Percentiles rank a stretch among this genome's conserved stretches.
These are phyloP conservation scores for Chelon labrosus DNA, from an alignment of 2,797 vertebrate genomes.

Conservation along the genomic window DNA sequence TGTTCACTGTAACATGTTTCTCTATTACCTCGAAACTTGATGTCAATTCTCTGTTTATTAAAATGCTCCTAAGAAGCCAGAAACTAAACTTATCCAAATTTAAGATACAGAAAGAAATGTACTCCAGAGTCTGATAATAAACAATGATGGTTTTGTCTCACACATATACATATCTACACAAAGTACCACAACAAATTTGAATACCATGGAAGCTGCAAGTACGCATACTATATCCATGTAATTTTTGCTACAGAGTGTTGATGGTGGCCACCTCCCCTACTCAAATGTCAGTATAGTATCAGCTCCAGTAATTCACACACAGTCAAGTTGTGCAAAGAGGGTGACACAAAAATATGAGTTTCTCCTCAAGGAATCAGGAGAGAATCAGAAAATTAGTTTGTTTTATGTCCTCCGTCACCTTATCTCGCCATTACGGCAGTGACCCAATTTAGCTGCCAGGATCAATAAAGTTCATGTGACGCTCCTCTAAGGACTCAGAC, in stretches of 20 bases:
- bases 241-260: not conserved
- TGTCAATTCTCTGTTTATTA: too few species aligned
- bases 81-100: too few species aligned
- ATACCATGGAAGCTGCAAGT: not conserved
- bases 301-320: not conserved
- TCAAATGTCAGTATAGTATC: not conserved
- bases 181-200: not conserved
- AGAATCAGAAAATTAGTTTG: slow-evolving; percentile 7
- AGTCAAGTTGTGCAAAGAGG: not conserved
- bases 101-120: too few species aligned
- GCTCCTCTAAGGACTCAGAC: slow-evolving; percentile 17
- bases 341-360: not conserved
- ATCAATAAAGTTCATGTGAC: slow-evolving; percentile 51
- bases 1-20: too few species aligned
- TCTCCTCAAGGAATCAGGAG: slow-evolving; percentile 20
- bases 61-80: too few species aligned
- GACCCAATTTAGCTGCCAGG: slow-evolving; percentile 46
- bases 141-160: too few species aligned
- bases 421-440: slow-evolving; percentile 23
- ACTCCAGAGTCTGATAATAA: too few species aligned
- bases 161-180: too few species aligned
- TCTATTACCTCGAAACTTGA: too few species aligned
- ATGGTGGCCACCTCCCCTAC: not conserved
- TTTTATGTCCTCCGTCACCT: slow-evolving; percentile 2
- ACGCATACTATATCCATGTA: too few species aligned